Base-by-base conservation (phyloP, 2,797 vertebrate genomes). In the Sebastes minor region DNA sequence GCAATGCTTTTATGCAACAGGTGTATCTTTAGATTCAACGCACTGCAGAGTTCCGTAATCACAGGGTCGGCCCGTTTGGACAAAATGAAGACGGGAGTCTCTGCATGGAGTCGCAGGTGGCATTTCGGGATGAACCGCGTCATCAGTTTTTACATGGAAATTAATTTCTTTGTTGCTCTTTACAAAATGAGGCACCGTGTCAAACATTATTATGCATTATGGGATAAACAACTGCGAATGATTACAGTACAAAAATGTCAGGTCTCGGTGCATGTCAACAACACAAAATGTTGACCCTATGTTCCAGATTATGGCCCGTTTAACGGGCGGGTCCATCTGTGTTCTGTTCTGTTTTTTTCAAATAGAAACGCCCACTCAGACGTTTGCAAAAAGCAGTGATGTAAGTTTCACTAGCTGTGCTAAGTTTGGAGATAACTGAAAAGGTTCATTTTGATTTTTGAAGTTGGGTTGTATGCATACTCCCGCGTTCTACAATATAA, bases 1-100 rank as follows among this genome's bases (percentile, higher is more conserved):
- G 78, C 82, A 87, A 83, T 66, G 80, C 76, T 86, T 88, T 88
- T 85, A 84, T 83, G 53, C 59, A 62, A 84, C 67, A 64, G 70
- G 38, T 79, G 66, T 81, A 82, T 74, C 76, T 89, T 80, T 69
- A 82, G 30, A 80, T 79, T 76, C 62, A 74, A 65, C 72, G 61
- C 38, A 32, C 64, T 42, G 61, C 30, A 69, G 33, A 66, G 59
- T 23, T 77, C 35, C 49, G 63, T 85, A 72, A 85, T 86, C 71
- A 77, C 6, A 2, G n/a, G 62, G 52, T 76, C 30, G 74, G 30
- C 74, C 22, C 74, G 8, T 27, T 59, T 80, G 61, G 27, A 78
- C 38, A 38, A 80, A 72, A 74, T 33, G 9, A 71, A 63, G 22
- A 59, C 32, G 27, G 13, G 55, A 61, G 28, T 56, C n/a, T 76